Evolutionary conservation across 2,888 invertebrate genomes (phyloP).

Genomic region (Drosophila ustulata): DNA sequence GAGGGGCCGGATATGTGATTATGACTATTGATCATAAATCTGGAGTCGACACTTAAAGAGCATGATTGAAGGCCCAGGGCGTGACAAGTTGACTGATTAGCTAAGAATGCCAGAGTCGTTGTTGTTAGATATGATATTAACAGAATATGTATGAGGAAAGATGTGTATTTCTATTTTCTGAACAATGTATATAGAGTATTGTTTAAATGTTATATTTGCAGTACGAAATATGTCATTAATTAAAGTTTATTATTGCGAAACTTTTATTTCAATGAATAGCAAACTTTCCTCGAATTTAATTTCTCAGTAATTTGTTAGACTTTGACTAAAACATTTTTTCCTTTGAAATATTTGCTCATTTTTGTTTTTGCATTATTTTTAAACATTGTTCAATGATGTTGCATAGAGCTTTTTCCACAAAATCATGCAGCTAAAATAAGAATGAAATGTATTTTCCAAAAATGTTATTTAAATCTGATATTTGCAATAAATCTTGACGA

Average conservation of each 20-base stretch:
- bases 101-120: neutral
- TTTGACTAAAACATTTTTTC: neutral
- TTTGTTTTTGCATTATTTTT: too few relatives aligned
- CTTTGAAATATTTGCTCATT: neutral
- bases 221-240: too few relatives aligned
- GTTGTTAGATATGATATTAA: neutral
- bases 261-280: too few relatives aligned
- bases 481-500: neutral
- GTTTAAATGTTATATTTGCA: too few relatives aligned
- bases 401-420: neutral
- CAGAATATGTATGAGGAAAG: too few relatives aligned
- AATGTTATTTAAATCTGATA: neutral
- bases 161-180: too few relatives aligned
- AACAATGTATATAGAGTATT: too few relatives aligned
- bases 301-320: neutral
- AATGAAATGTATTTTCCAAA: neutral
- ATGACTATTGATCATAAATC: slow-evolving; percentile 45
- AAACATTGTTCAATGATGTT: neutral
- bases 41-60: slow-evolving; percentile 12
- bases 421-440: neutral
- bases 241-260: too few relatives aligned
- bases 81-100: slow-evolving; percentile 6
- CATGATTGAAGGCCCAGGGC: neutral
- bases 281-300: too few relatives aligned
- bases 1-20: slow-evolving; percentile 59